Conservation (phyloP, 2,113 vertebrate genomes). For the Trematocara marginatum region DNA sequence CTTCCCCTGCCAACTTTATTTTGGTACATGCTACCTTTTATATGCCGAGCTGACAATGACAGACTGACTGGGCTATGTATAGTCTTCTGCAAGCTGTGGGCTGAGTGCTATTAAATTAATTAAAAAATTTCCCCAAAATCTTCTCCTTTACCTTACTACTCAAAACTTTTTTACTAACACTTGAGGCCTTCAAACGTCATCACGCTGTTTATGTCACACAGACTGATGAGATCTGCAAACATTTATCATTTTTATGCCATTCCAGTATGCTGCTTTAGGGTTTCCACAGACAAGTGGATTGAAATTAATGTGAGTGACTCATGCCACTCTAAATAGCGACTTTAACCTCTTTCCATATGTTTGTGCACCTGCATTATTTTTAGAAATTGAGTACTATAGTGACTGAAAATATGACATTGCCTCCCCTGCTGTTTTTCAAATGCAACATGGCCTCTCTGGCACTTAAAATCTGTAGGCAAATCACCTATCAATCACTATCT, state of each 20-base stretch:
- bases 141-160: neutral
- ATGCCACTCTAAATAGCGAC: neutral
- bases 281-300: neutral
- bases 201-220: neutral
- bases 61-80: slow-evolving; percentile 31
- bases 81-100: neutral
- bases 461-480: slow-evolving; percentile 6
- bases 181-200: neutral
- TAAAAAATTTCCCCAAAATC: neutral
- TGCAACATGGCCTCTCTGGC: neutral
- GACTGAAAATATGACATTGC: neutral
- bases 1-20: slow-evolving; percentile 12
- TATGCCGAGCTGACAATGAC: slow-evolving; percentile 16
- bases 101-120: slow-evolving; percentile 4
- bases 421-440: neutral
- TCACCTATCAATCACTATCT: slow-evolving; percentile 8
- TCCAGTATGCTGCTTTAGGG: neutral
- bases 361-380: neutral
- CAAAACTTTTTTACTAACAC: neutral
- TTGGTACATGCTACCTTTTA: slow-evolving; percentile 23
- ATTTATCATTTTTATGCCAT: neutral
- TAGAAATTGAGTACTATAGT: neutral
- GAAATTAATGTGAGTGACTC: neutral
- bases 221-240: neutral
- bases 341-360: neutral